phyloP scores from a whole-genome alignment of 1,140 invertebrate genomes.

The Manduca sexta region DNA sequence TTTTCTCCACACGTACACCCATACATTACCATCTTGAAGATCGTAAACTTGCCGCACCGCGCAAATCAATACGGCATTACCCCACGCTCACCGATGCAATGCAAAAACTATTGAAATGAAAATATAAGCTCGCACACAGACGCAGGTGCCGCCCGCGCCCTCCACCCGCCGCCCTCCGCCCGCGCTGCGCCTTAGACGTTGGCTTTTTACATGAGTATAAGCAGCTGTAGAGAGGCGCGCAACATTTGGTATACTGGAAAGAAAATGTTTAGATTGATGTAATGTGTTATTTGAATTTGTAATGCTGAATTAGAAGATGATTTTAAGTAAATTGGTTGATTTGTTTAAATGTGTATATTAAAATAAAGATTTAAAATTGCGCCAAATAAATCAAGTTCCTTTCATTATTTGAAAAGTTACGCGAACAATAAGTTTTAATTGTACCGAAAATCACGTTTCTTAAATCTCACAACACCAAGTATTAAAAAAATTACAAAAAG shows the following conservation, averaged over 20 bases:
- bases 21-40: constrained; percentile 40
- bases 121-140: constrained; percentile 58
- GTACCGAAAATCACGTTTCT: too few species aligned
- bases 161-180: constrained; percentile 23
- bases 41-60: constrained; percentile 55
- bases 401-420: too few species aligned
- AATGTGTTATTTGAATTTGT: too few species aligned
- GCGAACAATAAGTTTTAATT: too few species aligned
- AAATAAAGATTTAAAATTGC: background rate
- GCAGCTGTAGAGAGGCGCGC: constrained; percentile 33
- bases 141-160: constrained; percentile 37
- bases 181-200: constrained; percentile 60
- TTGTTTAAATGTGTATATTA: background rate
- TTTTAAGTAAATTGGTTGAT: too few species aligned
- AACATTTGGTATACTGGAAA: background rate
- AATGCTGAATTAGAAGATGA: too few species aligned
- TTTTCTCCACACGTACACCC: too few species aligned
- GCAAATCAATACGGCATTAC: constrained; percentile 69
- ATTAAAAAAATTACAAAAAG: too few species aligned
- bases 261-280: too few species aligned
- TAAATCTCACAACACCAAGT: too few species aligned
- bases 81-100: constrained; percentile 48
- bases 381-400: background rate
- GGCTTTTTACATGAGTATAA: constrained; percentile 67
- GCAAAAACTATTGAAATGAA: constrained; percentile 70